phyloP scores from a whole-genome alignment of 2,888 invertebrate species.

The Drosophila algonquin region DNA sequence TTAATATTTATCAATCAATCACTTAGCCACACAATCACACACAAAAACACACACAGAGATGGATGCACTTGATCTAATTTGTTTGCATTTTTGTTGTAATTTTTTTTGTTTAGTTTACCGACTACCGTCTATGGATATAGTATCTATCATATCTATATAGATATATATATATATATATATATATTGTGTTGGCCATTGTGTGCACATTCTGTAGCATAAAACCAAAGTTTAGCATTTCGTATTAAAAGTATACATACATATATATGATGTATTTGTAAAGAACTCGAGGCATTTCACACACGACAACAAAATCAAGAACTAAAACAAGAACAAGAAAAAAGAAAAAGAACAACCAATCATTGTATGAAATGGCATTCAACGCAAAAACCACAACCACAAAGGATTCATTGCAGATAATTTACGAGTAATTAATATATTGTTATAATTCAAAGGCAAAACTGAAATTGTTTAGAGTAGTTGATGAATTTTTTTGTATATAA shows the following conservation, averaged over 20 bases:
- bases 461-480: slow-evolving; percentile 81
- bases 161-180: slow-evolving; percentile 22
- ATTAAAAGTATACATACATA: slow-evolving; percentile 54
- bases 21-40: slow-evolving; percentile 26
- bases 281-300: slow-evolving; percentile 66
- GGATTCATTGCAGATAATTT: slow-evolving; percentile 53
- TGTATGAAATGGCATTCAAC: slow-evolving; percentile 77
- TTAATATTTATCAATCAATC: slow-evolving; percentile 37
- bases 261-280: slow-evolving; percentile 65
- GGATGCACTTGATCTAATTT: slow-evolving; percentile 47
- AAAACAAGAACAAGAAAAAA: slow-evolving; percentile 28
- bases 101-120: slow-evolving; percentile 49
- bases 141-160: slow-evolving; percentile 36
- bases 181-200: slow-evolving; percentile 74
- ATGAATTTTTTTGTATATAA: slow-evolving; percentile 79
- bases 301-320: slow-evolving; percentile 45
- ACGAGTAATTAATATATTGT: slow-evolving; percentile 60
- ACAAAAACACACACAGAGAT: slow-evolving; percentile 24
- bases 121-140: slow-evolving; percentile 53
- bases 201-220: slow-evolving; percentile 78
- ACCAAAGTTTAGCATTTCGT: slow-evolving; percentile 80
- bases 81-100: slow-evolving; percentile 63
- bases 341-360: slow-evolving; percentile 60
- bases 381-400: slow-evolving; percentile 55
- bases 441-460: slow-evolving; percentile 66